Evolutionary conservation across 2,797 vertebrate species (phyloP).

Genomic region (Scyliorhinus canicula): DNA sequence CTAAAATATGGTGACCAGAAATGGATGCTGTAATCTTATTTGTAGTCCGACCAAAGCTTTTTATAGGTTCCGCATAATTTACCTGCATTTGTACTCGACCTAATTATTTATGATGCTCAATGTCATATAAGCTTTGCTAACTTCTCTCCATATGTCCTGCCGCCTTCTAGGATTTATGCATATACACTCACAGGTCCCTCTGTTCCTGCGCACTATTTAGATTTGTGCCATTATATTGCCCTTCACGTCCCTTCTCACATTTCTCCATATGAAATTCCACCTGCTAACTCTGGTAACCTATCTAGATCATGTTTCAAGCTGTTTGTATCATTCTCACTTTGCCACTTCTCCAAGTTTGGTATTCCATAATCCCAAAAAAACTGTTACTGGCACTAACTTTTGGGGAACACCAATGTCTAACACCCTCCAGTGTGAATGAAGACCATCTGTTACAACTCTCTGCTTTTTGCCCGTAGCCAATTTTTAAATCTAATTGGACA

Average conservation of each 20-base stretch:
- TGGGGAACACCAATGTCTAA: not conserved
- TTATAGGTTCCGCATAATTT: too few relatives aligned
- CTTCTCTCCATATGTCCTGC: too few relatives aligned
- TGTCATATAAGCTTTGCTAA: too few relatives aligned
- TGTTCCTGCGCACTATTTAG: too few relatives aligned
- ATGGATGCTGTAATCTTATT: not conserved
- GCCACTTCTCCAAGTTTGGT: not conserved
- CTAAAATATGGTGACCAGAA: not conserved
- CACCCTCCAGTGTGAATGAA: not conserved
- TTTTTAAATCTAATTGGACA: not conserved
- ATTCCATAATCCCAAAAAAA: not conserved
- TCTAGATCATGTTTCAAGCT: too few relatives aligned
- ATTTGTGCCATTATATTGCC: too few relatives aligned
- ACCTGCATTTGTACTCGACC: too few relatives aligned
- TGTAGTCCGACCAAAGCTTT: not conserved
- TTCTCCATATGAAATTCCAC: not conserved
- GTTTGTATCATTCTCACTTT: not conserved
- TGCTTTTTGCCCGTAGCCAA: too few relatives aligned
- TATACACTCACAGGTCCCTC: too few relatives aligned
- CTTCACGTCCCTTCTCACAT: not conserved
- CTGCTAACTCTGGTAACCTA: too few relatives aligned
- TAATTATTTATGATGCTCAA: too few relatives aligned
- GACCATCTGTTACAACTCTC: not conserved
- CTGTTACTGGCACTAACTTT: not conserved
- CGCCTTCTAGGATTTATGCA: too few relatives aligned